Evolutionary conservation across 2,797 vertebrate species (phyloP), one percentile per base, ranked within the genome.

Genomic region (Dendrocincla fuliginosa): DNA sequence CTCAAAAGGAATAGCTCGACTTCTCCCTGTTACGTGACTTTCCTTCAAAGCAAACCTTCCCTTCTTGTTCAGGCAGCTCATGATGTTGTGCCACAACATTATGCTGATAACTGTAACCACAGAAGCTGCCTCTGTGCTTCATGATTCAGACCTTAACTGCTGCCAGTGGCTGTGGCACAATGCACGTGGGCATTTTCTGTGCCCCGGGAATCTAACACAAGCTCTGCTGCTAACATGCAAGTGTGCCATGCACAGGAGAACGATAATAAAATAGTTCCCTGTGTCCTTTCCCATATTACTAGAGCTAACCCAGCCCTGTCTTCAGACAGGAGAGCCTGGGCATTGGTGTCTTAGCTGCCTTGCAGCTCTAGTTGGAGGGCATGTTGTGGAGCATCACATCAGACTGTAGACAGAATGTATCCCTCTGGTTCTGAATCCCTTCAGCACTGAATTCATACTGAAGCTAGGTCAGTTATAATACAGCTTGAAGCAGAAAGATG

Each of bases 401-500:
- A 69, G 20, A 17, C 0, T 63, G 37, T 14, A 75, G 74, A 53
- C 20, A 37, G 57, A 42, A 55, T 15, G 2, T 20, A 32, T 37
- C 53, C 23, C n/a, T 77, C 77, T 74, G n/a, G 33, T 82, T 80
- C 73, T 93, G 84, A 35, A 41, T 84, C 64, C 42, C 24, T 93
- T 70, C 46, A 65, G 52, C 75, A 32, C 61, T 80, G 57, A 35
- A 35, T 35, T 35, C 49, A 12, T 61, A 41, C 75, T 92, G 74
- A 53, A 82, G 77, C 46, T 87, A 53, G 78, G 81, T 94, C 89
- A 93, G 87, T 93, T 64, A 70, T 57, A 91, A 83, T 33, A 71
- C 37, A 77, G 68, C 87, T 80, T 57, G 35, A 85, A 94, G 76
- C 57, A 74, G 81, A 71, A 71, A 92, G 86, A 95, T 95, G 71